Base-by-base conservation (phyloP, 2,797 vertebrate genomes). In the Pitangus sulphuratus region DNA sequence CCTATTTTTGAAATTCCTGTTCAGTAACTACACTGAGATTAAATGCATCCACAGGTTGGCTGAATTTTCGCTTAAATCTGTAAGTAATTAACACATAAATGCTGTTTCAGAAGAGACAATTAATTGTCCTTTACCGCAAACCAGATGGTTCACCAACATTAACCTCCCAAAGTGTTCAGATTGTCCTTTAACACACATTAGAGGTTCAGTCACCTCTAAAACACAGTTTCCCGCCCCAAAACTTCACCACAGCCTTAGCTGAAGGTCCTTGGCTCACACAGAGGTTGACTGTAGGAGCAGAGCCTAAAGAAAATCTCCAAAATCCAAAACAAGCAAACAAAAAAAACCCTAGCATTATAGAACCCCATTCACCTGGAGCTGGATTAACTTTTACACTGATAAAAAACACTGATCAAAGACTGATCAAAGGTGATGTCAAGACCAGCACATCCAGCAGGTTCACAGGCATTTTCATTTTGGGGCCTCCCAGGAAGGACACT, bases 51-150 rank as follows among this genome's bases (percentile, higher is more conserved):
- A 65, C 45, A 45, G 70, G 83, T 71, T 81, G 86, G 3, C 48
- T 51, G 35, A 19, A 95, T 72, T 57, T 90, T 84, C 75, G 72
- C 58, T 89, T 74, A 84, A 45, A 91, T 75, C 47, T 48, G 6
- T 90, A 92, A 62, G 22, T 74, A 87, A 69, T 93, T 82, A 57
- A 15, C 6, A 9, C 8, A 0, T n/a, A 66, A 80, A 40, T 35
- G 82, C 44, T 45, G 28, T 21, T 87, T 45, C 64, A 95, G 45
- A 58, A 53, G 56, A 70, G 40, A 62, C 44, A 79, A 61, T 58
- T 51, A 76, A 84, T 40, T 80, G 35, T 14, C 45, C 35, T 71
- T 79, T 56, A 45, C 12, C 33, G 75, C 30, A 47, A 53, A 80
- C 19, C 47, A 84, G 47, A 74, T 6, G 13, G 13, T 56, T 92